Conservation (phyloP, 2,888 invertebrate species). For the Caenorhabditis panamensis region DNA sequence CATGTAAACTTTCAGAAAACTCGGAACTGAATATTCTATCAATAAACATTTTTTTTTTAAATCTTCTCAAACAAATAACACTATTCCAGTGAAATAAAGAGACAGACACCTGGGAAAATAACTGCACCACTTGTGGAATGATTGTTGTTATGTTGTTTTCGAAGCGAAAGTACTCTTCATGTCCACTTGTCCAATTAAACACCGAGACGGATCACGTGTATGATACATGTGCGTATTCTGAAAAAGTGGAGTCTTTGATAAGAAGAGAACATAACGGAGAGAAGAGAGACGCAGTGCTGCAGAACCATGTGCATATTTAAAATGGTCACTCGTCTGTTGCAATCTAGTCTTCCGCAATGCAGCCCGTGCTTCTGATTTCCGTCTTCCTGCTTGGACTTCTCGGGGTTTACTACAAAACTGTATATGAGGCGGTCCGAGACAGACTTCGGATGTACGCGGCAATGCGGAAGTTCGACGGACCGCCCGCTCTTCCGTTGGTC, state of each 20-base stretch:
- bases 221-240: not conserved
- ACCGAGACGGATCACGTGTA: not conserved
- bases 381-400: conserved; percentile 18
- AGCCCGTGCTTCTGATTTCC: not conserved
- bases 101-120: not conserved
- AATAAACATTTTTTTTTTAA: too few species aligned
- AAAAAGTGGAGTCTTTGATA: conserved; percentile 42
- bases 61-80: too few species aligned
- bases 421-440: conserved; percentile 35
- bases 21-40: too few species aligned
- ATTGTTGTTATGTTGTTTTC: not conserved
- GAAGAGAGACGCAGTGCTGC: not conserved
- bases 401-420: conserved; percentile 40
- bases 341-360: not conserved
- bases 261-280: not conserved
- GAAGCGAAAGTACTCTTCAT: not conserved
- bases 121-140: not conserved
- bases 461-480: conserved; percentile 41
- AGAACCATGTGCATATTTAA: conserved; percentile 13
- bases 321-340: not conserved
- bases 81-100: too few species aligned
- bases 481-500: conserved; percentile 39
- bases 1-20: not conserved
- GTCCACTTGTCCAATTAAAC: not conserved
- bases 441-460: conserved; percentile 39